Base-by-base conservation (phyloP, 2,888 invertebrate genomes). In the Lutraria lutraria region DNA sequence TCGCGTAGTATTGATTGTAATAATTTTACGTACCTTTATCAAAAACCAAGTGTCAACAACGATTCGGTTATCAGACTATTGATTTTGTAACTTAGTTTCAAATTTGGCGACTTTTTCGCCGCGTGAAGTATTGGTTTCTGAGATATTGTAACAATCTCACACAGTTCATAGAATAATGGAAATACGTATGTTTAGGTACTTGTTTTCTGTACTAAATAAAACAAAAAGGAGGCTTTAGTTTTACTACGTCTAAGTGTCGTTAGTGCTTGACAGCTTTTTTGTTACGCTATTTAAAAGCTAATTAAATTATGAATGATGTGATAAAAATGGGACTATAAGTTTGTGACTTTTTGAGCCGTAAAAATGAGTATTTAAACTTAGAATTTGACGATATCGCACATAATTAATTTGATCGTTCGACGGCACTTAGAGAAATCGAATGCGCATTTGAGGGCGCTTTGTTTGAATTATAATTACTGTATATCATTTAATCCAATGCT, bases 51-150 rank as follows among this genome's bases (percentile, higher is more conserved):
- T 52, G 88, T 85, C 81, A 88, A 88, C 81, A 85, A 76, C 52
- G 68, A 13, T 34, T 72, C 16, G 31, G 31, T 34, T 85, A 82
- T 72, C 76, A 29, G 34, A 25, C 2, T 85, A 85, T 88, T 81
- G 88, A 88, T 82, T 82, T 87, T 86, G 25, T 72, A 82, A 82
- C 80, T 82, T 82, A 72, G 54, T 87, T 87, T 82, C 86, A 86
- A 86, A 76, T 29, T 87, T 76, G 53, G 43, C 53, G 63, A 72
- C 72, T 84, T 84, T 76, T 72, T 76, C 84, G 15, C 52, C 19
- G n/a, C 53, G 15, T 25, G 34, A 31, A 34, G 19, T 76, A 76
- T 76, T 76, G 76, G 76, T 76, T 76, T 76, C 76, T 34, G 76
- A 12, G 31, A 8, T 15, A 0, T 16, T 34, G 19, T 19, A 31